Conservation (phyloP, 2,888 invertebrate species). For the Pseudoips prasinana region DNA sequence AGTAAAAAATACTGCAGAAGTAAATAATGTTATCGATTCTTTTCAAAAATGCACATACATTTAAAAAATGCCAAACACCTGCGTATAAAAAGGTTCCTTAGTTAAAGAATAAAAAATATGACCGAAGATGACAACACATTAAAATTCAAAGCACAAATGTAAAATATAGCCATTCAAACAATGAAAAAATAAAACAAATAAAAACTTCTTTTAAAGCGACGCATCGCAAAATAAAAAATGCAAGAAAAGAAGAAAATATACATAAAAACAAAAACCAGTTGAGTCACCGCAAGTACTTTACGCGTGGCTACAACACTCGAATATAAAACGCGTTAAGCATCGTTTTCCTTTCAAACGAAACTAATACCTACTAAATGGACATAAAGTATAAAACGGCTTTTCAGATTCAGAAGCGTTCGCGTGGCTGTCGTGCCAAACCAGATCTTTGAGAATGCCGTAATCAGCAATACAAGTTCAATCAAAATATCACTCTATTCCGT, state of each 20-base stretch:
- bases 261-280: slow-evolving; percentile 43
- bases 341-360: slow-evolving; percentile 41
- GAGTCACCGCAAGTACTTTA: slow-evolving; percentile 50
- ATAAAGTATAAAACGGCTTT: slow-evolving; percentile 44
- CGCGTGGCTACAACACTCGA: slow-evolving; percentile 43
- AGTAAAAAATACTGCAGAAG: too few relatives aligned
- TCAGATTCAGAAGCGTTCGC: slow-evolving; percentile 38
- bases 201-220: slow-evolving; percentile 13
- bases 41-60: too few relatives aligned
- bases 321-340: slow-evolving; percentile 37
- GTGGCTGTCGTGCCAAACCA: slow-evolving; percentile 39
- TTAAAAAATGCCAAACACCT: too few relatives aligned
- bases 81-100: too few relatives aligned
- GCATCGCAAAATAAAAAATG: slow-evolving; percentile 23
- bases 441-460: slow-evolving; percentile 27
- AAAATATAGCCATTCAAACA: slow-evolving; percentile 27
- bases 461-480: slow-evolving; percentile 10
- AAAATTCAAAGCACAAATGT: slow-evolving; percentile 12
- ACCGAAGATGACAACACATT: slow-evolving; percentile 4
- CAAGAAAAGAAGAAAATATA: slow-evolving; percentile 28
- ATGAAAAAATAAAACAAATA: slow-evolving; percentile 23
- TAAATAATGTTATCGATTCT: too few relatives aligned
- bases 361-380: slow-evolving; percentile 37
- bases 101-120: slow-evolving; percentile 14
- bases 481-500: slow-evolving; percentile 22